Conservation (phyloP, 2,888 invertebrate genomes). For the Drosophila bunnanda region DNA sequence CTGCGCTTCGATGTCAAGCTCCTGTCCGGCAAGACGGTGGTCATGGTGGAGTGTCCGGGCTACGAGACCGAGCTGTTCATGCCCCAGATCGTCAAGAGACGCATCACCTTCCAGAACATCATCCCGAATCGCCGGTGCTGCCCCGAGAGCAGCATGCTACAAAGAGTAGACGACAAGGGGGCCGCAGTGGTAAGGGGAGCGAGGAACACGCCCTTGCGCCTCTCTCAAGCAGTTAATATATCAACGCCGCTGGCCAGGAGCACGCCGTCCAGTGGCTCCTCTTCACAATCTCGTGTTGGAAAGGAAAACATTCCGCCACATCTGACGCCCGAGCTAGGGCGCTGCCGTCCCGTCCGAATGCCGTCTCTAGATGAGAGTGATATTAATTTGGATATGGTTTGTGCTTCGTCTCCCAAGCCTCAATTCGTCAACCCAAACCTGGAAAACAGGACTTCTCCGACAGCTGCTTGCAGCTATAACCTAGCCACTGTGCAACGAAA, state of each 20-base stretch:
- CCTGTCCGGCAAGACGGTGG: conserved; percentile 73
- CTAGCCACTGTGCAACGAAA: background rate
- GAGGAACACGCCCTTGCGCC: background rate
- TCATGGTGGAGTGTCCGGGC: conserved; percentile 72
- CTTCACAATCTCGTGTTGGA: conserved; percentile 5
- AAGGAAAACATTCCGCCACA: conserved; percentile 51
- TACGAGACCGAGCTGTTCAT: conserved; percentile 80
- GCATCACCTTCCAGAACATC: conserved; percentile 76
- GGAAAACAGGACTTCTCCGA: background rate
- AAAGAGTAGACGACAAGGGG: conserved; percentile 10
- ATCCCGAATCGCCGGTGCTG: conserved; percentile 76
- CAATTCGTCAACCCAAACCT: background rate
- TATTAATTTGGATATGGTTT: background rate
- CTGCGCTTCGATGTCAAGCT: conserved; percentile 72
- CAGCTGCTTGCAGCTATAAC: background rate
- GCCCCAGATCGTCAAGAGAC: conserved; percentile 77
- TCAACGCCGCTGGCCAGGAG: conserved; percentile 58
- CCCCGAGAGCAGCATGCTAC: conserved; percentile 20
- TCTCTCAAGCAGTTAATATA: background rate
- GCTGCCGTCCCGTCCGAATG: conserved; percentile 16
- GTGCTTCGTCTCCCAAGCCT: background rate
- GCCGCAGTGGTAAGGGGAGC: background rate
- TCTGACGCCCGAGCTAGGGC: conserved; percentile 54
- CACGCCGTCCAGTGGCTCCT: conserved; percentile 45
- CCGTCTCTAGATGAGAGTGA: background rate